Percentiles rank a stretch among this genome's conserved stretches.
Evolutionary conservation across 2,113 vertebrate genomes (phyloP).

Genomic region (Mirza zaza): DNA sequence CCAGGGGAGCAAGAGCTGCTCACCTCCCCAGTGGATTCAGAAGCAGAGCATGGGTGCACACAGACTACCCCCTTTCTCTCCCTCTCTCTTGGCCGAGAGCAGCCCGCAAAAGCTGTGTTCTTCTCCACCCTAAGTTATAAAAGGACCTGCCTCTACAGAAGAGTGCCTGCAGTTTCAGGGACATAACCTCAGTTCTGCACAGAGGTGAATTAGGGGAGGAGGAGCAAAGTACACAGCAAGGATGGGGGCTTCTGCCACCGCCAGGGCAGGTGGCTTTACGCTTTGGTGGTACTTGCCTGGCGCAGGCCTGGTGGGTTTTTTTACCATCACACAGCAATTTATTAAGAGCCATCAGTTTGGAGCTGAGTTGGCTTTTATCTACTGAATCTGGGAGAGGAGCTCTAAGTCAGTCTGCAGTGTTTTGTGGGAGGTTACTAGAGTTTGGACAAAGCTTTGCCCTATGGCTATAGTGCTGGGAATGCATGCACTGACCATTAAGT

Average conservation of each 20-base stretch:
- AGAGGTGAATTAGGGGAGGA: not conserved
- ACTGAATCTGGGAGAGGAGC: not conserved
- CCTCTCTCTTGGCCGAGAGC: not conserved
- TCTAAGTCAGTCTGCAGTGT: not conserved
- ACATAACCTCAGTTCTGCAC: not conserved
- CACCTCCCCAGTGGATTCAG: not conserved
- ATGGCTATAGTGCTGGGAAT: not conserved
- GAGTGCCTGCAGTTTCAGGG: not conserved
- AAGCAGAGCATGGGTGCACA: not conserved
- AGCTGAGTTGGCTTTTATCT: not conserved
- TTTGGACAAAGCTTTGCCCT: not conserved
- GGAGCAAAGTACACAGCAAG: not conserved
- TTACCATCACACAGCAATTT: not conserved
- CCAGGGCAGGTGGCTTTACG: not conserved
- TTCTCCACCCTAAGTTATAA: not conserved
- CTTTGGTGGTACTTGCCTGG: not conserved
- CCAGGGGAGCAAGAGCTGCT: not conserved
- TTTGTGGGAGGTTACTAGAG: not conserved
- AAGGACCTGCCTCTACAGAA: not conserved
- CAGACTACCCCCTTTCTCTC: not conserved
- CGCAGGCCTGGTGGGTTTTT: not conserved
- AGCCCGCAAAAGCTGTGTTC: not conserved
- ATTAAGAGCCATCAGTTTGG: not conserved
- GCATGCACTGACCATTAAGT: no score
- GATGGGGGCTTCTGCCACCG: not conserved